Evolutionary conservation across 2,797 vertebrate genomes (phyloP).

Genomic region (Sorex maritimensis): DNA sequence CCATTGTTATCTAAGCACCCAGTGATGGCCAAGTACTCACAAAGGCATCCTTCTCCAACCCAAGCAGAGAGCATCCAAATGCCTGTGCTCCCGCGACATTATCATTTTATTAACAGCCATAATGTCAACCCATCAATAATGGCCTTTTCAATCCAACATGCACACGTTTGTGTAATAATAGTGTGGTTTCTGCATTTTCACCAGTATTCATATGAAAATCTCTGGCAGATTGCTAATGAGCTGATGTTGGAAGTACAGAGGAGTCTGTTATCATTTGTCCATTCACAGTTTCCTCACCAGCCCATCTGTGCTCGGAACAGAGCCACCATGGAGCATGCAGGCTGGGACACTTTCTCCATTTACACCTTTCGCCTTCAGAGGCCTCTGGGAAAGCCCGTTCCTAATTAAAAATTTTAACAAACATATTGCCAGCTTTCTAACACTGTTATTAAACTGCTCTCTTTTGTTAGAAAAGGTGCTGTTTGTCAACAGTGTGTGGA

Average conservation of each 20-base stretch:
- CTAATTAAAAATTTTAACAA: conserved; percentile 95
- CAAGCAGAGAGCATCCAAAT: conserved; percentile 33
- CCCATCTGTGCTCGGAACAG: conserved; percentile 90
- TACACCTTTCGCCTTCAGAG: conserved; percentile 90
- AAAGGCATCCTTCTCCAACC: conserved; percentile 54
- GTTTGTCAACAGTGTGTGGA: conserved; percentile 85
- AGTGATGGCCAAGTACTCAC: conserved; percentile 15
- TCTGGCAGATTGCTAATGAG: conserved; percentile 95
- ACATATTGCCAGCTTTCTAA: conserved; percentile 91
- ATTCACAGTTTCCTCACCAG: conserved; percentile 94
- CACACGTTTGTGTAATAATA: conserved; percentile 72
- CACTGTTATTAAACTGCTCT: conserved; percentile 87
- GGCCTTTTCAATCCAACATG: conserved; percentile 85
- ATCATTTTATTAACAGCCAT: background rate
- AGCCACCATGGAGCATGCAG: conserved; percentile 80
- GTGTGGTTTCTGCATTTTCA: conserved; percentile 88
- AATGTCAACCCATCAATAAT: background rate
- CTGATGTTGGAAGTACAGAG: conserved; percentile 92
- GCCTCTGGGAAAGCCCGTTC: conserved; percentile 91
- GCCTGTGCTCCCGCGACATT: background rate
- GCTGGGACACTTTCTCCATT: conserved; percentile 89
- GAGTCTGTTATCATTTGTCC: conserved; percentile 93
- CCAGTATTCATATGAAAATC: conserved; percentile 90
- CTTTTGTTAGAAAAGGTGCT: conserved; percentile 88
- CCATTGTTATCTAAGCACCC: conserved; percentile 60